phyloP scores from a whole-genome alignment of 2,113 vertebrate genomes.

The Salvelinus alpinus region DNA sequence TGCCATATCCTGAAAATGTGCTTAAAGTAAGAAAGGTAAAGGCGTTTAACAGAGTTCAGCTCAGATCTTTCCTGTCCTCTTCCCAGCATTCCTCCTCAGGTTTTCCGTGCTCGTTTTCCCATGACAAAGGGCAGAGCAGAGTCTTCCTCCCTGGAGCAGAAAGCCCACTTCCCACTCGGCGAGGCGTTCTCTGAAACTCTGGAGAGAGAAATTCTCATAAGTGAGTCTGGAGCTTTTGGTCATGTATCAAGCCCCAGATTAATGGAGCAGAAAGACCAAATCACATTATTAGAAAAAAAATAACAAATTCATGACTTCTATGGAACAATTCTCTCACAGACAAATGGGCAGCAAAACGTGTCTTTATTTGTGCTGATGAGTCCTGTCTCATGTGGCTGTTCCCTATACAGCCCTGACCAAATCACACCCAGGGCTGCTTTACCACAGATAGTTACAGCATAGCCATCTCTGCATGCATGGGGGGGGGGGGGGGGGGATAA shows the following conservation, averaged over 20 bases:
- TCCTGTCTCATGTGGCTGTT: background rate
- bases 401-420: no score
- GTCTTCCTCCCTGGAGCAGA: constrained; percentile 15
- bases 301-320: background rate
- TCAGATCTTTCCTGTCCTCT: background rate
- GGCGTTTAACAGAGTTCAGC: background rate
- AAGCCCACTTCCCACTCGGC: constrained; percentile 23
- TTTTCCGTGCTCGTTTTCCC: constrained; percentile 56
- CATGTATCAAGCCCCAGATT: background rate
- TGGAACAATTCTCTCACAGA: background rate
- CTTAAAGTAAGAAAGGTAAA: no score
- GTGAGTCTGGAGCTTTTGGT: background rate
- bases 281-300: background rate
- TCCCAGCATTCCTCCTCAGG: background rate
- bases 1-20: no score
- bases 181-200: constrained; percentile 34
- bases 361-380: background rate
- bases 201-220: constrained; percentile 5
- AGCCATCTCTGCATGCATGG: no score
- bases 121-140: background rate
- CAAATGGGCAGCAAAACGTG: background rate
- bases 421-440: no score
- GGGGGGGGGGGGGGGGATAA: no score
- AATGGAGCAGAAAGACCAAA: background rate
- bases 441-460: no score